Evolutionary conservation across 2,113 vertebrate species (phyloP).

Genomic region (Tragelaphus strepsiceros): DNA sequence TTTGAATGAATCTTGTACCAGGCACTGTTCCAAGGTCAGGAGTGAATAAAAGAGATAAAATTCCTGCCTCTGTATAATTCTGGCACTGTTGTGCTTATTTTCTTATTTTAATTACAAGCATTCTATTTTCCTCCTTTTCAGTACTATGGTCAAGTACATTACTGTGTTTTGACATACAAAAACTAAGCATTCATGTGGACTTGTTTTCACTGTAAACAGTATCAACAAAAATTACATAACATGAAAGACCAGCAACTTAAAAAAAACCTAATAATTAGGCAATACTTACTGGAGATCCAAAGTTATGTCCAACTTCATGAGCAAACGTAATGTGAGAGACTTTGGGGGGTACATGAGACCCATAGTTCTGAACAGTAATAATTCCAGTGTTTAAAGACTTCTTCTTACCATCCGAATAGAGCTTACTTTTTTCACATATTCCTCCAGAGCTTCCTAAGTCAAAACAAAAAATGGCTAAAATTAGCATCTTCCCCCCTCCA

Average conservation of each 20-base stretch:
- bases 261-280: background rate
- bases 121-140: background rate
- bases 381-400: conserved; percentile 99
- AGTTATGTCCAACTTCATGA: conserved; percentile 98
- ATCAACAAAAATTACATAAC: background rate
- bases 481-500: background rate
- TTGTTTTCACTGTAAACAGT: background rate
- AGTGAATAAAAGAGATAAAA: background rate
- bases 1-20: background rate
- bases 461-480: conserved; percentile 14
- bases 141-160: background rate
- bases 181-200: background rate
- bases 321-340: conserved; percentile 99
- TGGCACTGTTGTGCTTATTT: background rate
- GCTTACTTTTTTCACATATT: conserved; percentile 95
- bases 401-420: conserved; percentile 94
- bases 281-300: conserved; percentile 96
- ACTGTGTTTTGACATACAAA: background rate
- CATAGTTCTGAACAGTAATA: conserved; percentile 98
- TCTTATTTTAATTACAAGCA: conserved; percentile 9
- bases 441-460: conserved; percentile 94
- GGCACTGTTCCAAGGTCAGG: background rate
- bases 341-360: conserved; percentile 97
- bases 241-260: conserved; percentile 15
- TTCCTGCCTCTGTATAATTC: background rate